Conservation (phyloP, 2,113 vertebrate genomes). For the Petaurus breviceps region DNA sequence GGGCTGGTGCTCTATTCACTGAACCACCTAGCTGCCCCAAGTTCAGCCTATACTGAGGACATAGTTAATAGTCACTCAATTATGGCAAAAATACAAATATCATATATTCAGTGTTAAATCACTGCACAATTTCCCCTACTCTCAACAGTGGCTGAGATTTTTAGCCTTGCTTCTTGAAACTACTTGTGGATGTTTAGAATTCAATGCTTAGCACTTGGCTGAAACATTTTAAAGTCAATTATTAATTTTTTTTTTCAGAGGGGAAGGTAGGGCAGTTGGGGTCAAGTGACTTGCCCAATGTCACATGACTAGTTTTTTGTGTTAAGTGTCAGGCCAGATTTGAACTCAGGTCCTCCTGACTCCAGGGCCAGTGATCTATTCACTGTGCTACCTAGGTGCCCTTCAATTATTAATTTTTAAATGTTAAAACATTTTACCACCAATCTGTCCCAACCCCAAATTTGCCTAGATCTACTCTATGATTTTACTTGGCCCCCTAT, state of each 20-base stretch:
- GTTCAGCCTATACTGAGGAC: background rate
- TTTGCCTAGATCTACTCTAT: no score
- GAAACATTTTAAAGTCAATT: background rate
- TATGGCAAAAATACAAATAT: background rate
- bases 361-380: no score
- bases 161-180: background rate
- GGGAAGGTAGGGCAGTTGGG: no score
- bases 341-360: no score
- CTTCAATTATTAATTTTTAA: background rate
- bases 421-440: background rate
- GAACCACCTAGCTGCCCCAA: no score
- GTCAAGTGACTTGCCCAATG: no score
- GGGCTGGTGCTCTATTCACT: no score
- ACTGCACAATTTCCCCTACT: background rate
- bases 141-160: background rate
- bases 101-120: background rate
- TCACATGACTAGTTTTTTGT: no score
- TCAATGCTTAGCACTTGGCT: background rate
- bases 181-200: background rate
- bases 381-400: no score
- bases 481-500: no score
- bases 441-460: background rate
- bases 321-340: no score
- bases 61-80: background rate
- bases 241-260: background rate